Percentiles rank a stretch among this genome's conserved stretches.
phyloP scores from a whole-genome alignment of 2,888 invertebrate species.

The Polyommatus iphigenia region DNA sequence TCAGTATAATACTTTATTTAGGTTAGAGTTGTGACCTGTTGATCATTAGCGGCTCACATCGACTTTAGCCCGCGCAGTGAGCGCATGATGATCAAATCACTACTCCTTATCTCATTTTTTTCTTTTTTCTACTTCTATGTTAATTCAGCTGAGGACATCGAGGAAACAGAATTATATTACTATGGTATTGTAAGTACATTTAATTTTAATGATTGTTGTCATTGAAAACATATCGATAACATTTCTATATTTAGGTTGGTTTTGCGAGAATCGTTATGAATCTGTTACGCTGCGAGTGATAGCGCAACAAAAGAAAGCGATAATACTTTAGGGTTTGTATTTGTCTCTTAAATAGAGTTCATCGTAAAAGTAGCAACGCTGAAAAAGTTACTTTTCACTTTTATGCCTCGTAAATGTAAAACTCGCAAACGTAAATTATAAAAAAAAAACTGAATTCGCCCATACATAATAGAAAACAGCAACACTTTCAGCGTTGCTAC shows the following conservation, averaged over 20 bases:
- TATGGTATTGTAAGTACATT: constrained; percentile 23
- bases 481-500: too few species aligned
- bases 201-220: background rate
- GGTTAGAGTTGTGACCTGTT: constrained; percentile 7
- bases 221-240: background rate
- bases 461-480: too few species aligned
- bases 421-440: too few species aligned
- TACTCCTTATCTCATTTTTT: background rate
- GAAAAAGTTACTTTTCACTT: too few species aligned
- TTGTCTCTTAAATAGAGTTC: too few species aligned
- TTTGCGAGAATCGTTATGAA: background rate
- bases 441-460: too few species aligned
- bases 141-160: background rate
- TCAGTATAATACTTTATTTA: background rate
- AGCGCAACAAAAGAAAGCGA: too few species aligned
- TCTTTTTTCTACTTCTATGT: background rate
- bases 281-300: too few species aligned
- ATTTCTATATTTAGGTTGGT: background rate
- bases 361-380: too few species aligned
- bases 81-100: background rate
- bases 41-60: background rate
- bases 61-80: background rate
- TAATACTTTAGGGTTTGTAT: too few species aligned
- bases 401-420: too few species aligned
- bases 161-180: constrained; percentile 18